Base-by-base conservation (phyloP, 2,113 vertebrate species). In the Porphyrio hochstetteri region DNA sequence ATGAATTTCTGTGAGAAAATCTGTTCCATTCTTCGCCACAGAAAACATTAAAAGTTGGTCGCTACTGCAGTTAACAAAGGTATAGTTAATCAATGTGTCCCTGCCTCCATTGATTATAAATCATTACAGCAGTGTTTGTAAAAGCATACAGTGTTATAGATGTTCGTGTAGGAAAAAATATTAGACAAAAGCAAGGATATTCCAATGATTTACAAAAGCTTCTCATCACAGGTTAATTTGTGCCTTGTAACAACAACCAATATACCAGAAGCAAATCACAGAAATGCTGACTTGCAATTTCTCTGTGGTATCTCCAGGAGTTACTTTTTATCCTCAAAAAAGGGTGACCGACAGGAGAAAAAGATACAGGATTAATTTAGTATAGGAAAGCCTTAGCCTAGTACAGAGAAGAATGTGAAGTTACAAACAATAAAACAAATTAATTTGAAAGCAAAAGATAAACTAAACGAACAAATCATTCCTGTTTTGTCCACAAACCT, bases 1-100 rank as follows among this genome's bases (percentile, higher is more conserved):
- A 92, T 71, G 13, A 79, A 95, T 90, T 94, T 94, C 80, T 93
- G 44, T 23, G 33, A 92, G 87, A 77, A 90, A 95, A 60, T 18
- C 53, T 88, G 40, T 65, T 88, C 70, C 64, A 16, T 82, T 85
- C 83, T 80, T 56, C 72, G 74, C 74, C 69, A 55, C 67, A 3
- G 0, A 72, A 86, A 81, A 13, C 57, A 67, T 25, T 76, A 38
- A n/a, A 76, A 87, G 83, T 16, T 91, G 61, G 46, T 67, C 90
- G 68, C 52, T 95, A 25, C 63, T 88, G 63, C 67, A 77, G 79
- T 59, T 95, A 96, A 88, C 87, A 50, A 78, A 96, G 82, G 69
- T 72, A 13, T 6, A 44, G 60, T 92, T 94, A 91, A 95, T 96
- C 80, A 71, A 24, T 40, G 71, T 61, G 56, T 85, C 55, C 52